A percentile compares a stretch with the other conserved stretches of the same genome.
phyloP scores from a whole-genome alignment of 2,113 vertebrate species.

The Megalops atlanticus region DNA sequence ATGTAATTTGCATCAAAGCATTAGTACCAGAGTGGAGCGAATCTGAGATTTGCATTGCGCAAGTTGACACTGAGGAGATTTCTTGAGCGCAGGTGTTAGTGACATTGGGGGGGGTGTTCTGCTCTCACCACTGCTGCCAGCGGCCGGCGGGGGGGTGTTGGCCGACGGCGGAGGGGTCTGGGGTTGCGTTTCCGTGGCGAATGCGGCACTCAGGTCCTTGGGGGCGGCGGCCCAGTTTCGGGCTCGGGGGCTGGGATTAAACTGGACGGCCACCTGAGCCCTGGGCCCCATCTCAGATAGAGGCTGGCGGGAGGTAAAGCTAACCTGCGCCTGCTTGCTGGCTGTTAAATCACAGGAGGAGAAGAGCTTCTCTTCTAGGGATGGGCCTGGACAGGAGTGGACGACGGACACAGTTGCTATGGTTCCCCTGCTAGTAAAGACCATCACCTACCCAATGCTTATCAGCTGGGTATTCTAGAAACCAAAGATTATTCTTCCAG shows the following conservation, averaged over 20 bases:
- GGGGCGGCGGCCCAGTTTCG: conserved; percentile 73
- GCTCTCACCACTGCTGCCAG: conserved; percentile 87
- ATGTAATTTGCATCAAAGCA: too few relatives aligned
- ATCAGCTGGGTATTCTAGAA: too few relatives aligned
- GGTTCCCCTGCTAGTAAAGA: conserved; percentile 24
- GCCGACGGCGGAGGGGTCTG: conserved; percentile 66
- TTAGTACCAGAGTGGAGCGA: too few relatives aligned
- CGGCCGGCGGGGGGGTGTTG: conserved; percentile 65
- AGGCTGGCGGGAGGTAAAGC: conserved; percentile 75
- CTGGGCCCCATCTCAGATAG: conserved; percentile 64
- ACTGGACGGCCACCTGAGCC: conserved; percentile 72
- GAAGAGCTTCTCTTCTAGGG: conserved; percentile 89
- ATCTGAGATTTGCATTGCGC: too few relatives aligned
- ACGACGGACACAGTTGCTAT: conserved; percentile 65
- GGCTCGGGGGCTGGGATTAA: conserved; percentile 72
- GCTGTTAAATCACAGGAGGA: conserved; percentile 81
- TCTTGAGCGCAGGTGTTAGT: too few relatives aligned
- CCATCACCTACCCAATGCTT: too few relatives aligned
- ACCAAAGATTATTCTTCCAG: too few relatives aligned
- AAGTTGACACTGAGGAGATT: too few relatives aligned
- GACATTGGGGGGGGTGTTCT: conserved; percentile 38
- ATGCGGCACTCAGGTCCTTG: conserved; percentile 74
- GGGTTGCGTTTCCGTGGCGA: conserved; percentile 63
- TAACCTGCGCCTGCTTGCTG: conserved; percentile 78
- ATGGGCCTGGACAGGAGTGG: conserved; percentile 83